Base-by-base conservation (phyloP, 1,140 invertebrate species). In the Cydia pomonella region DNA sequence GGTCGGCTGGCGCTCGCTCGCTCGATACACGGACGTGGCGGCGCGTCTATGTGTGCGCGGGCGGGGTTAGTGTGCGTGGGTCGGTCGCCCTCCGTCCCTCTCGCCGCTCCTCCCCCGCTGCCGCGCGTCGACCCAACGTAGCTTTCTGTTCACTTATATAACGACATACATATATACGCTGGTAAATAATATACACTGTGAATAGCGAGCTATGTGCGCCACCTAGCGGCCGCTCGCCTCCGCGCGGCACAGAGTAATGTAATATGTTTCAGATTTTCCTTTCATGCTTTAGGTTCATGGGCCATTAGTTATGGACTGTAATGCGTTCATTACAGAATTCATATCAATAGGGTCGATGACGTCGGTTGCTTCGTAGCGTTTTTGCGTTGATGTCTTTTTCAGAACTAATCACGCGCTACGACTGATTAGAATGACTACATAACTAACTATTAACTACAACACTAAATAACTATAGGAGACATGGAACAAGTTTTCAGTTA, bases 71-170 rank as follows among this genome's bases (percentile, higher is more conserved):
- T 85, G 85, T 83, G 85, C 80, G 85, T 81, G 79, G 78, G 78
- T 73, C 80, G 74, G 69, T 73, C 78, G 73, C 79, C 77, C 79
- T 10, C 80, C 66, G 72, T 29, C 73, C 76, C 25, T 64, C 41
- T 38, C 71, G 21, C 75, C 62, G 29, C 79, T 29, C 79, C 77
- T 78, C 50, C 73, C 73, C 73, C 81, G 73, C 79, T 72, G 72
- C 79, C 76, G 76, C 80, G 80, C 80, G 72, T 29, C 82, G 81
- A 78, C 85, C 86, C 84, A 87, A 87, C 87, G 87, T 91, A 92
- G 91, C 91, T 93, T 93, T 93, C 90, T 92, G 90, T 93, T 93
- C 88, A 85, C 88, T 93, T 92, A 93, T 92, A 93, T 93, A 93
- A 93, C 91, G 80, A 88, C 88, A 87, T 87, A 88, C 83, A 89